Evolutionary conservation across 2,888 invertebrate species (phyloP), one percentile per base, ranked within the genome.

Genomic region (Melanostoma scalare): DNA sequence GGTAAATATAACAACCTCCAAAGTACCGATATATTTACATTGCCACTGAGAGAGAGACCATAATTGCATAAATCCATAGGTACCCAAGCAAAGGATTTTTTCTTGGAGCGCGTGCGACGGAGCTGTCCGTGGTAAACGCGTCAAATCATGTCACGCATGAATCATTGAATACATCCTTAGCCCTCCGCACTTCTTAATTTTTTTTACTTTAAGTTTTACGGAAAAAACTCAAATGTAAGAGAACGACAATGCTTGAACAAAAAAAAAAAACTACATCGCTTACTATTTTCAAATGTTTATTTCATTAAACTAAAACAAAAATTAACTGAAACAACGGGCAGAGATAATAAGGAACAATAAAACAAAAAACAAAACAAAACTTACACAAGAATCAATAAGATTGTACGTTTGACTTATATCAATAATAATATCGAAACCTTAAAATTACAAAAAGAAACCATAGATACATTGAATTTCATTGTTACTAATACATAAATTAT

Each of bases 351-450:
- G 20, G 46, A 58, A 58, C 52, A 67, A 67, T 4, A 35, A 44
- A 61, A 63, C 61, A 58, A 71, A 65, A 20, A 67, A 52, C 20
- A 63, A 40, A 67, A 38, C 33, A 50, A 46, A 76, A 72, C 56
- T 40, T 76, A 67, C 71, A 75, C 46, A 46, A 60, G 9, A 53
- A 40, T 53, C 30, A 56, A 74, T 63, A 20, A 56, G 42, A 79
- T 56, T 79, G 55, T 61, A 63, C 50, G 52, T 50, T 44, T 30
- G 74, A 74, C 56, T 52, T 56, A 33, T 33, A 53, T 58, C 20
- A 42, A 61, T 50, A 50, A 81, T 61, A 2, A 77, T 69, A 77
- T 77, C 77, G 82, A 78, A 77, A 82, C 82, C 82, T 73, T 82
- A 77, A 69, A 77, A 40, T 60, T 76, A 82, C 53, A 0, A 44